Percentiles rank a stretch among this genome's conserved stretches.
These are phyloP conservation scores for Nothoprocta pentlandii DNA, from an alignment of 2,113 vertebrate genomes.

Conservation along the genomic window DNA sequence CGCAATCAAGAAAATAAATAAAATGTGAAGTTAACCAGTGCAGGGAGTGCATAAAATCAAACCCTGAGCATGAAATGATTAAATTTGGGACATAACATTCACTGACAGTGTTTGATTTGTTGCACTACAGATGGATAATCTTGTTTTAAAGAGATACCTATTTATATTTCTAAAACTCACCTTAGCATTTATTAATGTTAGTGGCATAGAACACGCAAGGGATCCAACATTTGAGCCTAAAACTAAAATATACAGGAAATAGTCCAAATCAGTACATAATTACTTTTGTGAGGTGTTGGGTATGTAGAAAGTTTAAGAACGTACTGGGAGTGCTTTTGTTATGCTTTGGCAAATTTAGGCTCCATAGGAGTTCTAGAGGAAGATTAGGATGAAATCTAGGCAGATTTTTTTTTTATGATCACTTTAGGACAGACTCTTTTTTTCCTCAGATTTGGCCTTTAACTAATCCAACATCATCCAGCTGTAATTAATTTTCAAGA, in stretches of 20 bases:
- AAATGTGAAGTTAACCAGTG: neutral
- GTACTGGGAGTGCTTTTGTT: neutral
- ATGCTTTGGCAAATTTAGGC: neutral
- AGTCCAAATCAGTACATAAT: neutral
- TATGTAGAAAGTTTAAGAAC: neutral
- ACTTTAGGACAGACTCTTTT: neutral
- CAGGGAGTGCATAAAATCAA: neutral
- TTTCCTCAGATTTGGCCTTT: neutral
- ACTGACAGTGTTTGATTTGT: neutral
- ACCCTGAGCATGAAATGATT: neutral
- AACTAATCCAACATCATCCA: neutral
- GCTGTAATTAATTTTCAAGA: neutral
- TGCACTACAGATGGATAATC: neutral
- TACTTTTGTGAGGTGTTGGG: neutral
- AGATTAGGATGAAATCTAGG: neutral
- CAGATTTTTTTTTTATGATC: neutral
- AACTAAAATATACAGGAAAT: neutral
- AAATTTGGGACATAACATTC: neutral
- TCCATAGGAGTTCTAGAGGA: neutral
- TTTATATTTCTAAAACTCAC: neutral
- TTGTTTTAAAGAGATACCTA: neutral
- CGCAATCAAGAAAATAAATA: neutral
- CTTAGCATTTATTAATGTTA: neutral
- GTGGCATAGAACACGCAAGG: neutral
- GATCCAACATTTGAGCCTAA: neutral